Conservation (phyloP, 1,140 invertebrate species). For the Drosophila pruinosa region DNA sequence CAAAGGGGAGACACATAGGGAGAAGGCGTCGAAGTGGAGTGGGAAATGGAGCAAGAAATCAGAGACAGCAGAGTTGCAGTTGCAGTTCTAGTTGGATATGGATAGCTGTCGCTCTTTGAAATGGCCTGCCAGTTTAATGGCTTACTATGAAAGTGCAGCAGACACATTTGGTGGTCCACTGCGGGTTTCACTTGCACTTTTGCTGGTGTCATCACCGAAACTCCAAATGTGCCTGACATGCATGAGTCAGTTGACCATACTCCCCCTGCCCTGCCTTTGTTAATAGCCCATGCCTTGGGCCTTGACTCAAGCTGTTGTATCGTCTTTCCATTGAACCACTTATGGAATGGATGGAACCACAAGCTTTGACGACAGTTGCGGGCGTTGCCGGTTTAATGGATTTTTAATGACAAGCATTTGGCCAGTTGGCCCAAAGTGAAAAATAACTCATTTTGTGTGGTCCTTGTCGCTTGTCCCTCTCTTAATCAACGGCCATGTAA, state of each 20-base stretch:
- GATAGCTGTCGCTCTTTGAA: slow-evolving; percentile 14
- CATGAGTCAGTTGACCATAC: background rate
- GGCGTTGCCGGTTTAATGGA: slow-evolving; percentile 53
- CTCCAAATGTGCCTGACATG: background rate
- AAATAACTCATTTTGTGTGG: slow-evolving; percentile 62
- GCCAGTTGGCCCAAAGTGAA: slow-evolving; percentile 44
- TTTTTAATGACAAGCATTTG: slow-evolving; percentile 72
- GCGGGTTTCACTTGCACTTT: slow-evolving; percentile 25
- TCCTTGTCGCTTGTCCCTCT: background rate
- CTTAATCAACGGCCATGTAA: slow-evolving; percentile 24
- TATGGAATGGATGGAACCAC: slow-evolving; percentile 16
- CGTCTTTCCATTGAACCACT: slow-evolving; percentile 17
- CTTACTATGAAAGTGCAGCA: slow-evolving; percentile 51
- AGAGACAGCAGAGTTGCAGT: background rate
- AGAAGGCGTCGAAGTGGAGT: background rate
- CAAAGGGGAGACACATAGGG: background rate
- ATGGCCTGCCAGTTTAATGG: slow-evolving; percentile 59
- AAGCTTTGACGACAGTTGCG: slow-evolving; percentile 45
- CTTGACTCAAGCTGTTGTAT: slow-evolving; percentile 16
- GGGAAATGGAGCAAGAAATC: background rate
- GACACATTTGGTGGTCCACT: slow-evolving; percentile 1
- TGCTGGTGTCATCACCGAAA: background rate
- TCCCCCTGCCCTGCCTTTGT: background rate
- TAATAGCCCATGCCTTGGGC: background rate
- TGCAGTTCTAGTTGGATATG: background rate